Conservation (phyloP, 1,140 invertebrate genomes). For the Diplogasteroides magnus region DNA sequence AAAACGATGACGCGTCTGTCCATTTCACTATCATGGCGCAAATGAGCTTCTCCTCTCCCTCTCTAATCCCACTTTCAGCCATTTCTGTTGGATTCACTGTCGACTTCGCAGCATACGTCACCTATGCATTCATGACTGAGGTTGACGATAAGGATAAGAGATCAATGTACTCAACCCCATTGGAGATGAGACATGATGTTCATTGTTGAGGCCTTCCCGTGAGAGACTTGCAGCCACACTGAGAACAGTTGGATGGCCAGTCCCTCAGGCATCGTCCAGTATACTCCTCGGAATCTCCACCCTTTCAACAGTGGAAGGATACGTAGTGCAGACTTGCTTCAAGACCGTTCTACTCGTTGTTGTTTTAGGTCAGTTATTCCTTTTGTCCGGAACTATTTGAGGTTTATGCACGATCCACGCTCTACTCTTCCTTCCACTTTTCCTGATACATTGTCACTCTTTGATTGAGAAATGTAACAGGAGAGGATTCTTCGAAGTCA, state of each 20-base stretch:
- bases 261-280: conserved; percentile 74
- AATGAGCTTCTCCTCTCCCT: no score
- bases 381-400: conserved; percentile 62
- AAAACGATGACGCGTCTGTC: no score
- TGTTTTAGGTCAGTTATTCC: conserved; percentile 75
- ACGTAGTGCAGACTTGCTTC: conserved; percentile 93
- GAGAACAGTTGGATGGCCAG: conserved; percentile 80
- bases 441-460: conserved; percentile 19
- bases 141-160: neutral
- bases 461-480: no score
- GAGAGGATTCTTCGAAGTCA: no score
- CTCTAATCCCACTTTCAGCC: neutral
- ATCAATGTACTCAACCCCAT: no score
- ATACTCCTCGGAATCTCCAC: conserved; percentile 60
- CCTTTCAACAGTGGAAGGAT: conserved; percentile 78
- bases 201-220: conserved; percentile 61
- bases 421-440: conserved; percentile 65
- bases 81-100: conserved; percentile 69
- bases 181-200: no score
- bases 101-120: conserved; percentile 92
- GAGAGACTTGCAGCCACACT: conserved; percentile 76
- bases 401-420: conserved; percentile 83
- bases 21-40: no score
- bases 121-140: conserved; percentile 87
- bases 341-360: conserved; percentile 94